Evolutionary conservation across 2,888 invertebrate genomes (phyloP), one percentile per base, ranked within the genome.

Genomic region (Arctia plantaginis): DNA sequence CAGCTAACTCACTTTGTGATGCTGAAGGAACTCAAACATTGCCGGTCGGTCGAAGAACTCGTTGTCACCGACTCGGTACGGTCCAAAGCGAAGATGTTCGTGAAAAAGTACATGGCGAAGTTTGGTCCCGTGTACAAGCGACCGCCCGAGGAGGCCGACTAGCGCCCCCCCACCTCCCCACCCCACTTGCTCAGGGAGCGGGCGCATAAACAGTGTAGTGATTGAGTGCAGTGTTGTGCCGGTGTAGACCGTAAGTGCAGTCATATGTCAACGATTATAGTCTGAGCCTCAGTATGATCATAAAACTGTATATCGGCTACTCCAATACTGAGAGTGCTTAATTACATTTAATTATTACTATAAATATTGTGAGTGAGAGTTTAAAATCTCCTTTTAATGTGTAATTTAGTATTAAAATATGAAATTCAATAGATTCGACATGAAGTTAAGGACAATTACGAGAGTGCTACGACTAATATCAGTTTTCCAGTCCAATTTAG

Each of bases 1-100:
- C 96, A 99, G 99, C 93, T 99, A 77, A 99, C 99, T 0, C 99
- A 99, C 94, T 98, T 99, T 92, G 98, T 99, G 77, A 98, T 99
- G 97, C 96, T 98, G 76, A 99, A 99, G 93, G 99, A 99, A 94
- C 92, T 99, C 91, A 99, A 99, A 90, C 98, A 99, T 91, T 98
- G 99, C 89, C 97, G 98, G 79, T 97, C 97, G 66, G 98, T 98
- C 4, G 98, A 98, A 80, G 98, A 98, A 86, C 94, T 99, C 70
- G 97, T 98, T 71, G 98, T 98, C 86, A 98, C 98, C 59, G 98
- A 99, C 83, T 98, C 98, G 75, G 99, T 99, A 13, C 98, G 99
- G 86, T 97, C 98, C 85, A 99, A 99, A 93, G 99, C 99, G 33
- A 98, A 98, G 91, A 99, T 99, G 93, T 99, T 98, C 92, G 98